Evolutionary conservation across 2,797 vertebrate genomes (phyloP), one percentile per base, ranked within the genome.

Genomic region (Coilia nasus): DNA sequence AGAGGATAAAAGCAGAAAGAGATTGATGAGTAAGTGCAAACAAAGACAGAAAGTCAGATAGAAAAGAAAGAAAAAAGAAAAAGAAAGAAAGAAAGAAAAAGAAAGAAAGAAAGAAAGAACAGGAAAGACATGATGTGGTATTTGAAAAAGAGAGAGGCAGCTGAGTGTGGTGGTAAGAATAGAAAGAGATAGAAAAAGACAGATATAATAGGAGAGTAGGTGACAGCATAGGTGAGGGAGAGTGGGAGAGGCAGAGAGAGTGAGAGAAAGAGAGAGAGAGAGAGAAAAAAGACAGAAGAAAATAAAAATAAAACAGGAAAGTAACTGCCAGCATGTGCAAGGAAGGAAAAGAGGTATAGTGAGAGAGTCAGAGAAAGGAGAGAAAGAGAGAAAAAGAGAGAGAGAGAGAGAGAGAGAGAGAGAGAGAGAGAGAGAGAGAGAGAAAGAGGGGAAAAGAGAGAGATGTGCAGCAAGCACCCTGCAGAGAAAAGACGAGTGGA

Each of bases 391-490:
- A 25, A 6, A 64, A 6, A 64, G 60, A 64, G 60, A 64, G 46
- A 81, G 54, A 81, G 83, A 84, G 25, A 56, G 46, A 54, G 3
- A 31, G 71, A 75, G 67, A 54, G 50, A 64, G 60, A 25, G 60
- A 64, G n/a, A 64, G n/a, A 64, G 60, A 64, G 46, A 81, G 54
- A 81, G 71, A 84, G 50, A 81, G 56, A 28, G 56, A 50, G n/a
- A 50, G 80, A 64, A 31, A 62, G 10, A 81, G 75, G 44, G 50
- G 78, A 57, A 56, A 7, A n/a, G 41, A 17, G 17, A 50, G 2
- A 31, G 28, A 35, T 11, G 14, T 25, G 25, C 62, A 67, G 62
- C 62, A 28, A 23, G n/a, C 62, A 28, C 23, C 25, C 23, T 31
- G 64, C 25, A 14, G 64, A 71, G 64, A 71, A 10, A 14, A 23